These are phyloP conservation scores for Kradibia gibbosae DNA, from an alignment of 1,140 invertebrate genomes.

Conservation along the genomic window DNA sequence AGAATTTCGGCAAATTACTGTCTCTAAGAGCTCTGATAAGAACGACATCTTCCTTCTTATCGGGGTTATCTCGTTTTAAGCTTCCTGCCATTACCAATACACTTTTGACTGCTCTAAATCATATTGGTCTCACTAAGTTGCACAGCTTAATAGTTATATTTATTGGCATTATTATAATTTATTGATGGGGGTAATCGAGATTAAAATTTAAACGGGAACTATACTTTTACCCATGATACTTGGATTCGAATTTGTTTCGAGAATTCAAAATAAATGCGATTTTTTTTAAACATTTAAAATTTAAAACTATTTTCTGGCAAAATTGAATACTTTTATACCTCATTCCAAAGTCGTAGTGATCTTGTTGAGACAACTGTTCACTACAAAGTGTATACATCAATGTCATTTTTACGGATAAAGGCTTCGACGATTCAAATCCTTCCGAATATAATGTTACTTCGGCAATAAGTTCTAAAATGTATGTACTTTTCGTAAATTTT, in stretches of 20 bases:
- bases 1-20: conserved; percentile 94
- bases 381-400: conserved; percentile 94
- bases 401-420: conserved; percentile 90
- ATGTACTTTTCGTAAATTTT: too few relatives aligned
- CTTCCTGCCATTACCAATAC: conserved; percentile 90
- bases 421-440: conserved; percentile 90
- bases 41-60: conserved; percentile 85
- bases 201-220: not conserved
- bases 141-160: too few relatives aligned
- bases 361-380: conserved; percentile 92
- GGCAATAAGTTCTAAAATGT: conserved; percentile 82
- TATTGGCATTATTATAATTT: not conserved
- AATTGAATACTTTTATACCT: conserved; percentile 71
- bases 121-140: too few relatives aligned
- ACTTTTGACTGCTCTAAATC: conserved; percentile 74
- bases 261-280: not conserved
- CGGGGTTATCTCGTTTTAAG: conserved; percentile 87
- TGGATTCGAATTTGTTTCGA: not conserved
- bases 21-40: conserved; percentile 88
- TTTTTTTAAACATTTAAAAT: too few relatives aligned
- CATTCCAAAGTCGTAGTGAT: conserved; percentile 96
- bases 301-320: too few relatives aligned
- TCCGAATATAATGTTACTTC: conserved; percentile 94
- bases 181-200: too few relatives aligned
- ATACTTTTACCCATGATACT: not conserved